phyloP scores from a whole-genome alignment of 2,888 invertebrate genomes.

The Drymonia ruficornis region DNA sequence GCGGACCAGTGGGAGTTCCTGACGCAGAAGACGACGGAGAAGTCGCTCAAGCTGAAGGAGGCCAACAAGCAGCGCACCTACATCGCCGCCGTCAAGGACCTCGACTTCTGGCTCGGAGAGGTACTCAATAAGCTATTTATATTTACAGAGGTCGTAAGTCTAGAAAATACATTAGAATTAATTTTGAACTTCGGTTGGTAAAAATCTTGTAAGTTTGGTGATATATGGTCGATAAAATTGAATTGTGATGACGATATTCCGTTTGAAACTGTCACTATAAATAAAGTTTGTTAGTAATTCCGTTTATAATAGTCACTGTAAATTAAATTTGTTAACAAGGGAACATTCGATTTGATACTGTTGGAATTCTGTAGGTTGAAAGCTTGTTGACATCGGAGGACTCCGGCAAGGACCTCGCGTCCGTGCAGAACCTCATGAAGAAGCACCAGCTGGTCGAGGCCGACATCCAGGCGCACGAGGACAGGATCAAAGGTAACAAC shows the following conservation, averaged over 20 bases:
- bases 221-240: too few species aligned
- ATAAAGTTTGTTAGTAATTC: too few species aligned
- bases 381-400: slow-evolving; percentile 97
- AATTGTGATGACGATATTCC: too few species aligned
- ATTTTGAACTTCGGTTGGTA: too few species aligned
- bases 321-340: too few species aligned
- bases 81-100: slow-evolving; percentile 99
- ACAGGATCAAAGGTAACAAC: slow-evolving; percentile 90
- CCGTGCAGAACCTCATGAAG: slow-evolving; percentile 99
- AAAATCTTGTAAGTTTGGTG: too few species aligned
- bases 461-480: slow-evolving; percentile 98
- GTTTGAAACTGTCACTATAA: too few species aligned
- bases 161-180: too few species aligned
- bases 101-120: slow-evolving; percentile 99
- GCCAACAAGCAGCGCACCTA: slow-evolving; percentile 99
- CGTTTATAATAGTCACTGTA: too few species aligned
- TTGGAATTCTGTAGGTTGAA: slow-evolving; percentile 86
- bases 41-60: slow-evolving; percentile 98
- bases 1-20: slow-evolving; percentile 99
- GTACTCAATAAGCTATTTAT: slow-evolving; percentile 32
- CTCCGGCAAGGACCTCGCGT: slow-evolving; percentile 98
- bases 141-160: too few species aligned
- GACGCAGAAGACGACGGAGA: slow-evolving; percentile 99
- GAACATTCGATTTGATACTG: background rate
- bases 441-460: slow-evolving; percentile 99